phyloP scores from a whole-genome alignment of 2,797 vertebrate genomes.

The Ptychadena robeensis region DNA sequence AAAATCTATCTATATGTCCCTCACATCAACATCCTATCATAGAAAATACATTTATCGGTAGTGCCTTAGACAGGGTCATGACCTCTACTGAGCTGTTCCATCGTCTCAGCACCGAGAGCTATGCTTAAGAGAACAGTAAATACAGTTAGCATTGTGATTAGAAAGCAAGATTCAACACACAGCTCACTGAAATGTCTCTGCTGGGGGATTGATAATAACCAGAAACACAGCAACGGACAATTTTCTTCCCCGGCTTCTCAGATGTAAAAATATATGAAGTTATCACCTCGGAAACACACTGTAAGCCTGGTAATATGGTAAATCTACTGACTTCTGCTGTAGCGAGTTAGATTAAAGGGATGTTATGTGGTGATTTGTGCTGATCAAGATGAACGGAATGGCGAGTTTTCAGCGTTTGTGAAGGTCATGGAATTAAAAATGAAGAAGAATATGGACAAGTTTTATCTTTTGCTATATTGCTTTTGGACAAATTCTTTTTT shows the following conservation, averaged over 20 bases:
- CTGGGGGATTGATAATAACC: slow-evolving; percentile 45
- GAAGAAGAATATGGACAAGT: slow-evolving; percentile 49
- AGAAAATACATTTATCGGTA: slow-evolving; percentile 71
- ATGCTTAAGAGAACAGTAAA: slow-evolving; percentile 70
- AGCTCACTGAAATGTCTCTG: slow-evolving; percentile 70
- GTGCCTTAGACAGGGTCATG: slow-evolving; percentile 76
- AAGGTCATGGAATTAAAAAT: slow-evolving; percentile 67
- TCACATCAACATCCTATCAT: slow-evolving; percentile 12
- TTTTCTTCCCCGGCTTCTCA: slow-evolving; percentile 15
- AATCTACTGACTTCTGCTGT: slow-evolving; percentile 2
- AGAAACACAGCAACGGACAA: slow-evolving; percentile 29
- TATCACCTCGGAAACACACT: slow-evolving; percentile 11
- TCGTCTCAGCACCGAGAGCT: slow-evolving; percentile 71
- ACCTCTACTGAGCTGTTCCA: slow-evolving; percentile 72
- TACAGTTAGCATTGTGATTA: slow-evolving; percentile 78
- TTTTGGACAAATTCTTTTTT: neutral
- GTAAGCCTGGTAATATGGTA: slow-evolving; percentile 1
- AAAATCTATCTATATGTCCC: slow-evolving; percentile 22
- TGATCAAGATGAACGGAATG: neutral
- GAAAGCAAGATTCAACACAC: slow-evolving; percentile 75
- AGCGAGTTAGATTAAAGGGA: slow-evolving; percentile 14
- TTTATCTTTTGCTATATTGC: neutral
- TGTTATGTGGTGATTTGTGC: neutral
- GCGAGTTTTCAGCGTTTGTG: neutral
- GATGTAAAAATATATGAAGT: slow-evolving; percentile 36